These are phyloP conservation scores for Rhodinocichla rosea DNA, from an alignment of 2,113 vertebrate genomes.

Conservation along the genomic window DNA sequence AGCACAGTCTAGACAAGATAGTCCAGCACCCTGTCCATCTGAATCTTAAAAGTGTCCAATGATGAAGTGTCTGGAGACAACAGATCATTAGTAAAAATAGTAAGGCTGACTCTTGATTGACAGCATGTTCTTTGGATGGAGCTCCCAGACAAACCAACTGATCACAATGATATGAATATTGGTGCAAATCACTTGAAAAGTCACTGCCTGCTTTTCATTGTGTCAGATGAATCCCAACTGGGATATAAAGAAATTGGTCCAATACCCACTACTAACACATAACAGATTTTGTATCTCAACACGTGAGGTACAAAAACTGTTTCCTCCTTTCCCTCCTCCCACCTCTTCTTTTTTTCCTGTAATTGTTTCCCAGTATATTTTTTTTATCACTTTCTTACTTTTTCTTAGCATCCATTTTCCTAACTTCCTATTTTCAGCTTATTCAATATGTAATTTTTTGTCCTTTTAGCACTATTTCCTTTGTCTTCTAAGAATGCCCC, in stretches of 20 bases:
- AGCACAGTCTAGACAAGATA: neutral
- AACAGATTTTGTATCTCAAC: neutral
- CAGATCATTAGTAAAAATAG: neutral
- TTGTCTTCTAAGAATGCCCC: neutral
- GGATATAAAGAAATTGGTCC: neutral
- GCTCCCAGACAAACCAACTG: neutral
- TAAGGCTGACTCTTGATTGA: neutral
- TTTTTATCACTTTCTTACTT: neutral
- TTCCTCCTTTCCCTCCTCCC: neutral
- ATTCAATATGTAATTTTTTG: neutral
- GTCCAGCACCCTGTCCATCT: neutral
- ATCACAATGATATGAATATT: fast-evolving
- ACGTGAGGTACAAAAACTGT: neutral
- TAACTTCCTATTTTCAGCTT: neutral
- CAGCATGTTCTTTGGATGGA: fast-evolving
- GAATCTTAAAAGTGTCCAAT: neutral
- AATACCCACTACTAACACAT: neutral
- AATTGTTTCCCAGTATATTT: neutral
- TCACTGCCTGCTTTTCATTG: neutral
- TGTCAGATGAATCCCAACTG: neutral
- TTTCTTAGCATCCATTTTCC: neutral
- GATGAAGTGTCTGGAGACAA: neutral
- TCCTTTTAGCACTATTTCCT: neutral
- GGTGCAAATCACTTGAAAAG: neutral
- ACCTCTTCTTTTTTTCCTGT: neutral